A percentile compares a stretch with the other conserved stretches of the same genome.
phyloP scores from a whole-genome alignment of 2,797 vertebrate species.

The Phalanger gymnotis region DNA sequence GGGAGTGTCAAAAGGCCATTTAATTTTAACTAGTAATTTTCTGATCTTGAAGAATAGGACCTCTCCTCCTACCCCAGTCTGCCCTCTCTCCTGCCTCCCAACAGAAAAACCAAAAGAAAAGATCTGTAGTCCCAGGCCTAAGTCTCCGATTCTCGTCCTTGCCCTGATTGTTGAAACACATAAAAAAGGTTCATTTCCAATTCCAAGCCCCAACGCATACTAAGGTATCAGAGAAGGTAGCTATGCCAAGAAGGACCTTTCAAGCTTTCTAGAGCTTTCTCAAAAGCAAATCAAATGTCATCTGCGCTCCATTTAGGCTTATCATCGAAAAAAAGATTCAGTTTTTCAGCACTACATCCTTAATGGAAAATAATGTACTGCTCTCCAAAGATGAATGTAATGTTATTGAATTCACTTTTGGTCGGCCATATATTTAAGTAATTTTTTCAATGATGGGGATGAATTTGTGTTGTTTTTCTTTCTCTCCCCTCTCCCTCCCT shows the following conservation, averaged over 20 bases:
- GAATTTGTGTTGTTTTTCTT: not conserved
- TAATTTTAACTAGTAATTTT: slow-evolving; percentile 57
- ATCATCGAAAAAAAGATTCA: slow-evolving; percentile 12
- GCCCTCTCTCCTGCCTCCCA: not conserved
- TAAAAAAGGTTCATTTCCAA: not conserved
- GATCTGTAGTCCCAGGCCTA: not conserved
- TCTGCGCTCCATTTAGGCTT: not conserved
- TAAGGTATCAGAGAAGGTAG: not conserved
- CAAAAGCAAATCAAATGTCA: slow-evolving; percentile 12
- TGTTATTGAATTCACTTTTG: not conserved
- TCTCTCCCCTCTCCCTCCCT: not conserved
- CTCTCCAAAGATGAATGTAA: slow-evolving; percentile 2
- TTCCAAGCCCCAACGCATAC: not conserved
- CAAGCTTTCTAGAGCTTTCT: slow-evolving; percentile 8
- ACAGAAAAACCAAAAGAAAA: slow-evolving; percentile 1
- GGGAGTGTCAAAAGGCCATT: slow-evolving; percentile 38
- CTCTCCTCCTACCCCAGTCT: not conserved
- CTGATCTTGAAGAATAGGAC: slow-evolving; percentile 54
- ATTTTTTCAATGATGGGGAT: not conserved
- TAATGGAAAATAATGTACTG: not conserved
- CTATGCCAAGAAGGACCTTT: not conserved
- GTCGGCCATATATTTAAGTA: not conserved
- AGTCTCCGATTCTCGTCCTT: not conserved
- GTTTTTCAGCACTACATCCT: not conserved
- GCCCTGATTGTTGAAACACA: not conserved